Base-by-base conservation (phyloP, 2,888 invertebrate species). In the Alitta virens region DNA sequence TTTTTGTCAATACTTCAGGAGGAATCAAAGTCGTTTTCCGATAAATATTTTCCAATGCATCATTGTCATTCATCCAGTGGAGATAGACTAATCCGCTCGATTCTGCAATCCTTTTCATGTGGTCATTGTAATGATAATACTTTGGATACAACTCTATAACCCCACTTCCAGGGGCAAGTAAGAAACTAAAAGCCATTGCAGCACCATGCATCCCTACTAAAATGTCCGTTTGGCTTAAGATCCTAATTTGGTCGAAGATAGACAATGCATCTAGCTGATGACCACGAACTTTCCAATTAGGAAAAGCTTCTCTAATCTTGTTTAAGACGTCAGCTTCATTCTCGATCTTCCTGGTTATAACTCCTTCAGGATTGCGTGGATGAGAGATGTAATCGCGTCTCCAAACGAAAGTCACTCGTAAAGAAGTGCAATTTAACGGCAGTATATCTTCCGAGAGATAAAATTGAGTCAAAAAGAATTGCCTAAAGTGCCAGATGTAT, bases 151-250 rank as follows among this genome's bases (percentile, higher is more conserved):
- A 57, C 61, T 81, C 81, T 12, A 81, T 66, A 0, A 80, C 67
- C 0, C 73, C 78, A 0, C 72, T 71, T 42, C 74, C 71, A 14
- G 65, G 62, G 0, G 78, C 76, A 16, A 81, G 65, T 57, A 81
- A 79, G 7, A 79, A 60, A 1, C 77, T 69, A 54, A 77, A 75
- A 2, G 78, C 73, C 25, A 81, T 67, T 1, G 79, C 80, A 1
- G 81, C 81, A 1, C 81, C 81, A 43, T 81, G 81, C 78, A 81
- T 79, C 1, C 81, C 81, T 1, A 81, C 70, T 23, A 81, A 66
- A 53, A 81, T 71, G 67, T 81, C 80, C 1, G 79, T 75, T 9
- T 68, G 63, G 2, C 72, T 49, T 2, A 80, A 70, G 1, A 70
- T n/a, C 49, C 70, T 33, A 26, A 81, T 65, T 68, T 81, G 81